A percentile compares a stretch with the other conserved stretches of the same genome.
Conservation (phyloP, 2,797 vertebrate genomes). For the Harpagifer antarcticus region DNA sequence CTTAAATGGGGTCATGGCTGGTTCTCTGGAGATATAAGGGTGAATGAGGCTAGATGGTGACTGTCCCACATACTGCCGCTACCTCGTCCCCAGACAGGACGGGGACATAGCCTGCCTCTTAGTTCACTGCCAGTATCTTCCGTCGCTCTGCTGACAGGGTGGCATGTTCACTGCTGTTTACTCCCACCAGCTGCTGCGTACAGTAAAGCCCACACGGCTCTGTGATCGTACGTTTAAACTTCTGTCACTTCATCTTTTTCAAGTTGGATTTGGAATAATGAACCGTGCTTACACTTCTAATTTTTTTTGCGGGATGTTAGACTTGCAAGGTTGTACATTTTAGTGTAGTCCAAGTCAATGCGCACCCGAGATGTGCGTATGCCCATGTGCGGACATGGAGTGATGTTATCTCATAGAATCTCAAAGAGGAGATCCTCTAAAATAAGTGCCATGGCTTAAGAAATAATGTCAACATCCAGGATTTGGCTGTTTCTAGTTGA, state of each 20-base stretch:
- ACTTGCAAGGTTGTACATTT: constrained; percentile 9
- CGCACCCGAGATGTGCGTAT: constrained; percentile 3
- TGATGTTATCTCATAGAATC: constrained; percentile 25
- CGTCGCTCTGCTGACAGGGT: constrained; percentile 51
- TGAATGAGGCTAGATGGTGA: constrained; percentile 64
- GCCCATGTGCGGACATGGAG: constrained; percentile 43
- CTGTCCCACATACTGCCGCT: constrained; percentile 73
- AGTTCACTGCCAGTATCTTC: constrained; percentile 47
- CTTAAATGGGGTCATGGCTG: constrained; percentile 69
- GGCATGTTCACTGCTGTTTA: constrained; percentile 61
- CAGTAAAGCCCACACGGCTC: constrained; percentile 55
- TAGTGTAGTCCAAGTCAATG: constrained; percentile 5
- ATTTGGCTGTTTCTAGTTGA: constrained; percentile 42
- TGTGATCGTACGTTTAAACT: constrained; percentile 36
- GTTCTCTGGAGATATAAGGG: constrained; percentile 64
- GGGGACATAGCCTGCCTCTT: constrained; percentile 43
- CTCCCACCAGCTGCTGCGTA: constrained; percentile 62
- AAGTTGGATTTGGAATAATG: constrained; percentile 12
- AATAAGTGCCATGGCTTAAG: constrained; percentile 31
- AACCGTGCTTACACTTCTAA: not conserved
- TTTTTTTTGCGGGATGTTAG: constrained; percentile 3
- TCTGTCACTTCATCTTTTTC: constrained; percentile 44
- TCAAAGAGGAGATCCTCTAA: constrained; percentile 36
- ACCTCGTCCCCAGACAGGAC: constrained; percentile 63
- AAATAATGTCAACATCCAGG: constrained; percentile 44